These are phyloP conservation scores for Manduca sexta DNA, from an alignment of 1,140 invertebrate genomes.

Conservation along the genomic window DNA sequence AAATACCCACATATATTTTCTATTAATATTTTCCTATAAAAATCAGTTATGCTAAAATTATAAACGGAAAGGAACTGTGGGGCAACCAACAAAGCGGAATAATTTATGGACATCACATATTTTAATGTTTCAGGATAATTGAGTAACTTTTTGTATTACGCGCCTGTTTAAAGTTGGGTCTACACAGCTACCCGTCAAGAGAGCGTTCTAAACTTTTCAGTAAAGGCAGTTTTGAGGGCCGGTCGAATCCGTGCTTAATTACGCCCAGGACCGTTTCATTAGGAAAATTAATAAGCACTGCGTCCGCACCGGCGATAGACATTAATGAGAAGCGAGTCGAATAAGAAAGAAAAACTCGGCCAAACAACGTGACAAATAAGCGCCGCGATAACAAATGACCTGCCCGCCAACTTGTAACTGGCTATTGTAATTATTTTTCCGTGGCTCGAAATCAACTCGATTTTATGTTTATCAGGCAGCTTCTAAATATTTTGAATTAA, in stretches of 20 bases:
- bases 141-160: conserved; percentile 42
- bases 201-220: conserved; percentile 47
- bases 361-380: conserved; percentile 13
- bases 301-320: conserved; percentile 5
- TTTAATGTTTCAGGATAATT: no score
- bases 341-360: conserved; percentile 16
- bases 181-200: conserved; percentile 36
- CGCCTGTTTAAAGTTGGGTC: conserved; percentile 37
- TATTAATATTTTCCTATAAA: no score
- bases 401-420: no score
- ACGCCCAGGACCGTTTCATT: conserved; percentile 36
- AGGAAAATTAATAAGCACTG: conserved; percentile 44
- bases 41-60: no score
- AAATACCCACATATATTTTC: no score
- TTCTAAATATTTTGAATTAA: no score
- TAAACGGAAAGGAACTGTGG: no score
- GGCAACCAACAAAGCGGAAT: no score
- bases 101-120: no score
- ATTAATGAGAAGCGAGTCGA: conserved; percentile 18
- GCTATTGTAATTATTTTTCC: no score
- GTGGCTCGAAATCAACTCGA: no score
- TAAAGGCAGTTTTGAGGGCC: conserved; percentile 34
- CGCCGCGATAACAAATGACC: background rate
- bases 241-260: conserved; percentile 37
- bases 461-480: no score